Percentiles rank a stretch among this genome's conserved stretches.
Conservation (phyloP, 2,888 invertebrate species). For the Pheosia tremula region DNA sequence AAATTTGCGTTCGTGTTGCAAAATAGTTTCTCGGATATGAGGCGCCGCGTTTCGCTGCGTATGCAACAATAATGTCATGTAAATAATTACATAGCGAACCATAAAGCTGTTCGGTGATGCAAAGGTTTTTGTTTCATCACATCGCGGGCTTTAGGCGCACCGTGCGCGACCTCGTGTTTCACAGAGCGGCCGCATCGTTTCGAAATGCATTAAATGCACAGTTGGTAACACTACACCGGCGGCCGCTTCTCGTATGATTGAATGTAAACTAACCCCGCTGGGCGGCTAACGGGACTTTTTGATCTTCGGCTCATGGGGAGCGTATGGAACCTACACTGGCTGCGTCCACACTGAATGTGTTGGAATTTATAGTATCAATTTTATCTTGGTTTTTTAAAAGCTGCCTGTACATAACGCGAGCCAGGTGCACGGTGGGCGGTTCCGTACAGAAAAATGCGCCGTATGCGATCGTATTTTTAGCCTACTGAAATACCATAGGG, state of each 20-base stretch:
- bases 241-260: constrained; percentile 55
- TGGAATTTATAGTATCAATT: constrained; percentile 1
- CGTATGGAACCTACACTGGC: constrained; percentile 7
- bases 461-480: constrained; percentile 59
- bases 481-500: too few relatives aligned
- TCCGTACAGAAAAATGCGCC: constrained; percentile 53
- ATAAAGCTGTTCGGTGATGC: constrained; percentile 77
- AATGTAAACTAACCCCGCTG: constrained; percentile 61
- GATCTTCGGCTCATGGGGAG: constrained; percentile 46
- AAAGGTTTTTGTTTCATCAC: constrained; percentile 81
- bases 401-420: constrained; percentile 52
- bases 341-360: constrained; percentile 6
- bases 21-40: constrained; percentile 44
- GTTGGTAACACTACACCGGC: constrained; percentile 66
- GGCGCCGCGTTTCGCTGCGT: constrained; percentile 42
- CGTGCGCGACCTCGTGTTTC: constrained; percentile 78
- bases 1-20: constrained; percentile 48
- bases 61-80: constrained; percentile 74
- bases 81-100: constrained; percentile 77
- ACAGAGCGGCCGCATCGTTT: constrained; percentile 79
- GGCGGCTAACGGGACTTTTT: constrained; percentile 43
- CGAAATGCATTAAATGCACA: constrained; percentile 84
- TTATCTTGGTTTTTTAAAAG: constrained; percentile 22
- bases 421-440: constrained; percentile 64
- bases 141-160: constrained; percentile 72